Evolutionary conservation across 2,888 invertebrate species (phyloP).

Genomic region (Protula sp.): DNA sequence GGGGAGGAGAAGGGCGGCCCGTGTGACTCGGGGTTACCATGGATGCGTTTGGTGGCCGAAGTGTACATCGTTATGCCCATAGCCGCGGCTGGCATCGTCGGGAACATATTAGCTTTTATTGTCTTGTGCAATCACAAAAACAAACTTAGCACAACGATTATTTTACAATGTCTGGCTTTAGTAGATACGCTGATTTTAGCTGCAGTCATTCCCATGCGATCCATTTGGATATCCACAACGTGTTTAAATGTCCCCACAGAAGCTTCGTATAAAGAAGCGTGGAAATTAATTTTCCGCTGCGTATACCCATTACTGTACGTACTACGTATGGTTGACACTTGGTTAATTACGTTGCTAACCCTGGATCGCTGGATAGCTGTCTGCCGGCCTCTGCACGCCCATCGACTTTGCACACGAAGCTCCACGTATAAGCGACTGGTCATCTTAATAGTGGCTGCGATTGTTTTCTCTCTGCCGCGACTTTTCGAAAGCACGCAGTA

Average conservation of each 20-base stretch:
- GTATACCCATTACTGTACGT: conserved; percentile 18
- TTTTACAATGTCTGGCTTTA: conserved; percentile 20
- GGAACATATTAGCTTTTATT: conserved; percentile 20
- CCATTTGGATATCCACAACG: conserved; percentile 1
- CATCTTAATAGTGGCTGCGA: conserved; percentile 8
- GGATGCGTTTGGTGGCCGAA: conserved; percentile 10
- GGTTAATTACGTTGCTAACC: conserved; percentile 25
- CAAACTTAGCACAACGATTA: conserved; percentile 14
- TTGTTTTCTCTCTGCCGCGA: conserved; percentile 18
- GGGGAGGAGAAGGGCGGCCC: no score
- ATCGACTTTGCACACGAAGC: conserved; percentile 19
- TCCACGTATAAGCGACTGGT: conserved; percentile 15
- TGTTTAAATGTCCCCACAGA: neutral
- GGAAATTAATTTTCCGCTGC: conserved; percentile 10
- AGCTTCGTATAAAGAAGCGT: conserved; percentile 7
- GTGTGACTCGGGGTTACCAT: no score
- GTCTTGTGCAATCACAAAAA: conserved; percentile 17
- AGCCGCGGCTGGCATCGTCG: conserved; percentile 18
- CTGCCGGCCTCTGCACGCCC: conserved; percentile 23
- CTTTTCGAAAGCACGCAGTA: conserved; percentile 16
- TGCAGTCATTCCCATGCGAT: conserved; percentile 13
- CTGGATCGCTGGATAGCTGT: conserved; percentile 25
- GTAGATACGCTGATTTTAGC: conserved; percentile 17
- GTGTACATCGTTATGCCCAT: conserved; percentile 15
- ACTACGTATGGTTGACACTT: conserved; percentile 16